phyloP scores from a whole-genome alignment of 1,140 invertebrate species.

The Drosophila bocqueti region DNA sequence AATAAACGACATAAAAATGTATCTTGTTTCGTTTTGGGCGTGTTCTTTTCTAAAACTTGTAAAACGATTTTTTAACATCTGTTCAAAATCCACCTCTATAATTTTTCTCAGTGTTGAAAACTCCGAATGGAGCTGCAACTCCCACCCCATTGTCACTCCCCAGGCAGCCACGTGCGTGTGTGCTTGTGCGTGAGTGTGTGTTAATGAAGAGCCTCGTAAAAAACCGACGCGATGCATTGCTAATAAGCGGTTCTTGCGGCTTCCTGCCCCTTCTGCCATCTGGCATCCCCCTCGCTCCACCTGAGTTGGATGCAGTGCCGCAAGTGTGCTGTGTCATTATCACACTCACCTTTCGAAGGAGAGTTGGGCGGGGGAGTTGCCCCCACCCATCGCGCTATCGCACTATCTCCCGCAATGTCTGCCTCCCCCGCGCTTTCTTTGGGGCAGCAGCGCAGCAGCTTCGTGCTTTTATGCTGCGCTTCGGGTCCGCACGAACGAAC shows the following conservation, averaged over 20 bases:
- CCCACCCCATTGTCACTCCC: slow-evolving; percentile 22
- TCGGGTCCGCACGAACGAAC: slow-evolving; percentile 47
- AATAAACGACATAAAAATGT: no score
- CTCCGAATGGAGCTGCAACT: slow-evolving; percentile 26
- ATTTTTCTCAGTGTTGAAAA: slow-evolving; percentile 14
- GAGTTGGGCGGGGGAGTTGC: background rate
- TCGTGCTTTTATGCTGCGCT: slow-evolving; percentile 70
- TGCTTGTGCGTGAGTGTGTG: slow-evolving; percentile 35
- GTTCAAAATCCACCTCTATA: background rate
- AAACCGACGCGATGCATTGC: slow-evolving; percentile 65
- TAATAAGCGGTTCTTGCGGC: slow-evolving; percentile 75
- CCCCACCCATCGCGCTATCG: slow-evolving; percentile 2
- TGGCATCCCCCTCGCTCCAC: background rate
- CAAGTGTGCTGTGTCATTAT: slow-evolving; percentile 69
- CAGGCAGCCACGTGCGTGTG: slow-evolving; percentile 19
- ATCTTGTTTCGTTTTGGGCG: no score
- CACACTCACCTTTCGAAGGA: slow-evolving; percentile 35
- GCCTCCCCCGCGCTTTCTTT: slow-evolving; percentile 55
- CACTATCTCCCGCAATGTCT: background rate
- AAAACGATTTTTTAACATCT: no score
- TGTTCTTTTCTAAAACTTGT: no score
- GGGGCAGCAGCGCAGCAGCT: slow-evolving; percentile 36
- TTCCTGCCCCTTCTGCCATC: background rate
- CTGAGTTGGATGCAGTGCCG: slow-evolving; percentile 14
- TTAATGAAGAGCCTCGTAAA: slow-evolving; percentile 62